These are phyloP conservation scores for Pentalonia nigronervosa DNA, from an alignment of 1,140 invertebrate species.

Conservation along the genomic window DNA sequence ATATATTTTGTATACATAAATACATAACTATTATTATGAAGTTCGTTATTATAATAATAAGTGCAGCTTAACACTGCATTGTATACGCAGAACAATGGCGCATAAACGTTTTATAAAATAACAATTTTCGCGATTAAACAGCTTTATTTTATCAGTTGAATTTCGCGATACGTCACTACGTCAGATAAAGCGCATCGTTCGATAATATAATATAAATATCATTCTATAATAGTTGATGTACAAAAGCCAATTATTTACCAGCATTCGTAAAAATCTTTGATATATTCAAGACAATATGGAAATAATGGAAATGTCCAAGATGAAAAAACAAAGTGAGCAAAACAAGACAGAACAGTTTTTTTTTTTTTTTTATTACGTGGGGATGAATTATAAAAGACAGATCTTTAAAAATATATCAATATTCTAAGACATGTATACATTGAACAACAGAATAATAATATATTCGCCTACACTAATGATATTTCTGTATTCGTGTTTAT, in stretches of 20 bases:
- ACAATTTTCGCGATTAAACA: neutral
- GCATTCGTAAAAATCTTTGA: neutral
- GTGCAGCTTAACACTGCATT: neutral
- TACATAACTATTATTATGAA: neutral
- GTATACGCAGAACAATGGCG: neutral
- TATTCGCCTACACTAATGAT: conserved; percentile 4
- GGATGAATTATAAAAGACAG: neutral
- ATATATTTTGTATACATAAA: neutral
- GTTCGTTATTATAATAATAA: neutral
- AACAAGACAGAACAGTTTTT: neutral
- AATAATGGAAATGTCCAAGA: neutral
- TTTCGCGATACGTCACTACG: too few species aligned
- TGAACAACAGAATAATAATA: conserved; percentile 2
- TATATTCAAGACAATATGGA: neutral
- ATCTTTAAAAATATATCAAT: neutral
- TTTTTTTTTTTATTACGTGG: neutral
- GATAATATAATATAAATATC: neutral
- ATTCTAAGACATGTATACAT: neutral
- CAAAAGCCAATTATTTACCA: neutral
- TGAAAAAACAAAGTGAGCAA: neutral
- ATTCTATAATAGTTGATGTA: neutral
- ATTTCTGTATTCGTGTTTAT: conserved; percentile 1
- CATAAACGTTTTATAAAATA: neutral
- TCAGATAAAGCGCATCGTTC: neutral
- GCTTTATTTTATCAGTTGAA: neutral